Conservation (phyloP, 2,888 invertebrate genomes). For the Dioctria linearis region DNA sequence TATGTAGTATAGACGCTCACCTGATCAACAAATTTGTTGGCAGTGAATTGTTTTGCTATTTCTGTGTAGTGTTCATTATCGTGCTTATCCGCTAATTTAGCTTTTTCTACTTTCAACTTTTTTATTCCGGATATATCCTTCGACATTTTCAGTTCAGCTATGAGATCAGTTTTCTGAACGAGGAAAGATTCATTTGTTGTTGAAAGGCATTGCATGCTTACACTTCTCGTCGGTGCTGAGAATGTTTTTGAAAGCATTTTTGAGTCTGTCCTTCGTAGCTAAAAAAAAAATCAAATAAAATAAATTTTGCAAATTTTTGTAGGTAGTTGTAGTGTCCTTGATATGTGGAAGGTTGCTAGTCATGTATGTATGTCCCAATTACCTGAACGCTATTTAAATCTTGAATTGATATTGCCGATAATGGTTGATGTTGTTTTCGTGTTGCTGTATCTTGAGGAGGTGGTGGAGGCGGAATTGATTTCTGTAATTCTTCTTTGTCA, state of each 20-base stretch:
- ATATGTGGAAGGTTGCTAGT: too few species aligned
- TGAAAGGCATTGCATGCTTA: slow-evolving; percentile 82
- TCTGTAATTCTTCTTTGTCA: slow-evolving; percentile 60
- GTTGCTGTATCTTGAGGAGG: slow-evolving; percentile 70
- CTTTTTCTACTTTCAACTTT: slow-evolving; percentile 91
- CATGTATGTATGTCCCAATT: slow-evolving; percentile 35
- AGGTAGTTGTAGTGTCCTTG: too few species aligned
- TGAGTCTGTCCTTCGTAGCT: slow-evolving; percentile 80
- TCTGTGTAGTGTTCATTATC: slow-evolving; percentile 89
- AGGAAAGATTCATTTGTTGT: slow-evolving; percentile 79
- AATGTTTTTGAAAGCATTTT: slow-evolving; percentile 85
- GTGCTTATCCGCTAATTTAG: slow-evolving; percentile 85
- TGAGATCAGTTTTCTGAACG: slow-evolving; percentile 86
- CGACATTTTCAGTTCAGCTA: slow-evolving; percentile 92
- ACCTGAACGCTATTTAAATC: slow-evolving; percentile 86
- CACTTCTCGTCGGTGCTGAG: slow-evolving; percentile 85
- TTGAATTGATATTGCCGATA: slow-evolving; percentile 90
- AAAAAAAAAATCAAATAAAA: slow-evolving; percentile 1
- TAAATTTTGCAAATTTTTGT: background rate
- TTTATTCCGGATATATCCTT: slow-evolving; percentile 95
- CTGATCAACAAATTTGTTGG: slow-evolving; percentile 91
- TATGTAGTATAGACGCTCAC: slow-evolving; percentile 73
- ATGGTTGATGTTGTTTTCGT: slow-evolving; percentile 79
- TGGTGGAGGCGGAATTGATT: slow-evolving; percentile 65
- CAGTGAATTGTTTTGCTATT: slow-evolving; percentile 87